These are phyloP conservation scores for Myotis lucifugus DNA, from an alignment of 2,113 vertebrate genomes.

Conservation along the genomic window DNA sequence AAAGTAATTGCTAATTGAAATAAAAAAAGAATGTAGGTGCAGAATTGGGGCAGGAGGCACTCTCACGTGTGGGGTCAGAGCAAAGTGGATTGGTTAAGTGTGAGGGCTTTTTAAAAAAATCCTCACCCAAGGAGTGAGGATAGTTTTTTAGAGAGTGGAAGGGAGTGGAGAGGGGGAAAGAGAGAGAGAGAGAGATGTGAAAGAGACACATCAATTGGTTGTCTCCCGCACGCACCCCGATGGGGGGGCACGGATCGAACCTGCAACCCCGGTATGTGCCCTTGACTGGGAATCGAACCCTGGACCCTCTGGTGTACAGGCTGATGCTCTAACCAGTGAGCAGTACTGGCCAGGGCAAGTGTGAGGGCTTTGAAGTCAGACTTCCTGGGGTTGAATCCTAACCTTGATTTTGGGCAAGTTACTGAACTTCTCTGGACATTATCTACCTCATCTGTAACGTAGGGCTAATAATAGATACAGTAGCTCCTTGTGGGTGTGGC, in stretches of 20 bases:
- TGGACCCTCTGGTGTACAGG: too few species aligned
- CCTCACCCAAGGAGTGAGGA: too few species aligned
- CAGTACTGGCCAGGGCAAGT: background rate
- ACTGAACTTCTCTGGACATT: constrained; percentile 2
- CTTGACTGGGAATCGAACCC: too few species aligned
- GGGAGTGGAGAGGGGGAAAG: too few species aligned
- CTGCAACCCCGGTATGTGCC: too few species aligned
- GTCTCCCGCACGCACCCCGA: accelerated
- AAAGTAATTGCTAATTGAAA: too few species aligned
- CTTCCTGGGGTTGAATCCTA: background rate
- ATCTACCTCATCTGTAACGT: background rate
- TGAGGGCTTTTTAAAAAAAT: background rate
- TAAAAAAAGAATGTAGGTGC: background rate
- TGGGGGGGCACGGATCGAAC: too few species aligned
- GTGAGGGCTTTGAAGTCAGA: background rate
- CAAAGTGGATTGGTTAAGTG: background rate
- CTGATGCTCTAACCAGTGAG: too few species aligned
- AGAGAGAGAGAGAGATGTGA: too few species aligned
- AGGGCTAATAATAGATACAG: background rate
- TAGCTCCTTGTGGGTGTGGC: too few species aligned
- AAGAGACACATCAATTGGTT: too few species aligned
- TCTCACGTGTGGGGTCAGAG: background rate
- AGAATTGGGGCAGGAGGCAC: background rate
- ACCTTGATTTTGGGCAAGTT: background rate
- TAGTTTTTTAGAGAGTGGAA: too few species aligned